Evolutionary conservation across 1,140 invertebrate species (phyloP).

Genomic region (Maconellicoccus hirsutus): DNA sequence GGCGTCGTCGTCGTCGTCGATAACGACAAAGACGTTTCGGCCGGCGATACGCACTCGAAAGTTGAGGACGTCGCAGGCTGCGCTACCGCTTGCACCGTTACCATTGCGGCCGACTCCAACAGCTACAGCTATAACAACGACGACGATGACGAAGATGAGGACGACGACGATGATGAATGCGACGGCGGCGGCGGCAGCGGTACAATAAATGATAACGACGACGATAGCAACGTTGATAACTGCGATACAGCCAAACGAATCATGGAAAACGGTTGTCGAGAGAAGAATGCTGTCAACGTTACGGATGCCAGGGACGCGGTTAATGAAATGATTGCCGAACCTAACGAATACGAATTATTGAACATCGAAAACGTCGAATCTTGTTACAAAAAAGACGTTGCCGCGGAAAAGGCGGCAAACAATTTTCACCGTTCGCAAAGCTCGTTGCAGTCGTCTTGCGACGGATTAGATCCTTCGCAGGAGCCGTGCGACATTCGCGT

Average conservation of each 20-base stretch:
- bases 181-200: no score
- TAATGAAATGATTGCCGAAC: neutral
- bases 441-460: constrained; percentile 7
- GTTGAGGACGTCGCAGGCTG: no score
- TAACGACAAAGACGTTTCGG: neutral
- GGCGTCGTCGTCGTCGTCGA: neutral
- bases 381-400: neutral
- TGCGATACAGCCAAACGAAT: neutral
- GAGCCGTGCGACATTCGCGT: constrained; percentile 83
- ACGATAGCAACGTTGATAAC: neutral
- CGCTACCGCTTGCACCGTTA: no score
- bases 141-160: neutral
- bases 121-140: neutral
- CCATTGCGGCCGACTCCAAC: no score
- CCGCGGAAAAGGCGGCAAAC: neutral
- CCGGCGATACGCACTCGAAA: neutral
- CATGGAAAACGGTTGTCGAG: neutral
- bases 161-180: no score
- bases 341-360: neutral
- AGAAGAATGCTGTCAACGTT: neutral
- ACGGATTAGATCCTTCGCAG: constrained; percentile 11
- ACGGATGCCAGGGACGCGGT: neutral
- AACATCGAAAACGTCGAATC: neutral
- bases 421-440: neutral
- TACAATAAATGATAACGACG: no score